Evolutionary conservation across 2,113 vertebrate species (phyloP), one percentile per base, ranked within the genome.

Genomic region (Scatophagus argus): DNA sequence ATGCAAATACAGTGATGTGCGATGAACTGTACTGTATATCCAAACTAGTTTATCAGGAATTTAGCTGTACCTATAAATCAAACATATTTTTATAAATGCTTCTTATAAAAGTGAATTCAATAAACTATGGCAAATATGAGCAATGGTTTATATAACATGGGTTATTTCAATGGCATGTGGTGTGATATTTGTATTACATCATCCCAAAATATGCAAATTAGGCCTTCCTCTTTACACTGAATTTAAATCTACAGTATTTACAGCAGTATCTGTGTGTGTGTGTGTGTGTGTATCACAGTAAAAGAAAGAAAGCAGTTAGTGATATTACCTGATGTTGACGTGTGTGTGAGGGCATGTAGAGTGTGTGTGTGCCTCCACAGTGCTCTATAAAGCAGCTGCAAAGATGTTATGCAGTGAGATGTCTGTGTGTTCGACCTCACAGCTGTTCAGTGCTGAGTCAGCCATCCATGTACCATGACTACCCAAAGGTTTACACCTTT

Each of bases 41-140:
- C 52, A 87, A 88, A 90, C 90, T 84, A 92, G 87, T 91, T 85
- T 73, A 89, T 87, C 77, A 86, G 86, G 83, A 81, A 82, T 85
- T 59, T 83, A 74, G 47, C 59, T 17, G 56, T 77, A 89, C 78
- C 77, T 85, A 88, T 89, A 94, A 85, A 93, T 92, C 77, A 79
- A 89, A 87, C 85, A 84, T 95, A 94, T 95, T 94, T 95, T 94
- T 95, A 86, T 95, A 94, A 91, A 91, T 81, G 91, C 92, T 94
- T 94, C 92, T 88, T 94, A 94, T 85, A 75, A 87, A 92, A 93
- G 77, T 68, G n/a, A 90, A 89, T 83, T 91, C 71, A 92, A 92
- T 82, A 93, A 90, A 82, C 62, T 88, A 46, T 76, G 0, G 79
- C 12, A 54, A 72, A 80, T 62, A 19, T 68, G 66, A 77, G 2